A percentile compares a stretch with the other conserved stretches of the same genome.
phyloP scores from a whole-genome alignment of 1,140 invertebrate species.

The Acromyrmex echinatior region DNA sequence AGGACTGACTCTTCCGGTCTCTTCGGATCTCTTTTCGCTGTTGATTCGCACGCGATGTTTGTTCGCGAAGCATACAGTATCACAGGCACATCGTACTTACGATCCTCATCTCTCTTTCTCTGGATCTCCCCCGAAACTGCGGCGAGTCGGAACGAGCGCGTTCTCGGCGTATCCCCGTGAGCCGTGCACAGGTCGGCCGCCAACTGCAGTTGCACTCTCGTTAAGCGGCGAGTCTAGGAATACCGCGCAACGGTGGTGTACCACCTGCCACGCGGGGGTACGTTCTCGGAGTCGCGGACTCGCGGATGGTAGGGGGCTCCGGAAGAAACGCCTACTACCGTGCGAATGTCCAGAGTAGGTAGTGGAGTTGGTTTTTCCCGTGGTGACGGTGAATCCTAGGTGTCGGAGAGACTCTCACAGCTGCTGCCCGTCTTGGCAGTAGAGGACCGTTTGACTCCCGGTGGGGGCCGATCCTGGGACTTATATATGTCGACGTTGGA shows the following conservation, averaged over 20 bases:
- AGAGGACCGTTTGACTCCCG: conserved; percentile 77
- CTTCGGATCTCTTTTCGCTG: not conserved
- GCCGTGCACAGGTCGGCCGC: conserved; percentile 53
- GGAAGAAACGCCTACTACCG: conserved; percentile 35
- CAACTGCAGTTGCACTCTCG: conserved; percentile 65
- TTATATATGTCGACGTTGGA: conserved; percentile 83
- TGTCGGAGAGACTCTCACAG: conserved; percentile 39
- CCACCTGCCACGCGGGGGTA: conserved; percentile 55
- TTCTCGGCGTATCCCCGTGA: conserved; percentile 50
- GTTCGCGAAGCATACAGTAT: not conserved
- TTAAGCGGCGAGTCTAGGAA: conserved; percentile 52
- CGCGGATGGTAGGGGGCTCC: conserved; percentile 49
- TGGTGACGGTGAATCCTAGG: conserved; percentile 59
- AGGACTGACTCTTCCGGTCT: not conserved
- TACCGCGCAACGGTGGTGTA: conserved; percentile 56
- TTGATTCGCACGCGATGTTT: not conserved
- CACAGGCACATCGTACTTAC: conserved; percentile 70
- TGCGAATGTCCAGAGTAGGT: conserved; percentile 15
- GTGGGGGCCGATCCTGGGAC: conserved; percentile 79
- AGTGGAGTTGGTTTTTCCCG: not conserved
- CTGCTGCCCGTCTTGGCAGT: conserved; percentile 64
- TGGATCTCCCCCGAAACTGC: conserved; percentile 6
- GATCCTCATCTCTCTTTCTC: conserved; percentile 68
- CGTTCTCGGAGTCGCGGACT: conserved; percentile 52
- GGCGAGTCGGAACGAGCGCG: conserved; percentile 11